Conservation (phyloP, 2,888 invertebrate species). For the Neocrepidodera transversa region DNA sequence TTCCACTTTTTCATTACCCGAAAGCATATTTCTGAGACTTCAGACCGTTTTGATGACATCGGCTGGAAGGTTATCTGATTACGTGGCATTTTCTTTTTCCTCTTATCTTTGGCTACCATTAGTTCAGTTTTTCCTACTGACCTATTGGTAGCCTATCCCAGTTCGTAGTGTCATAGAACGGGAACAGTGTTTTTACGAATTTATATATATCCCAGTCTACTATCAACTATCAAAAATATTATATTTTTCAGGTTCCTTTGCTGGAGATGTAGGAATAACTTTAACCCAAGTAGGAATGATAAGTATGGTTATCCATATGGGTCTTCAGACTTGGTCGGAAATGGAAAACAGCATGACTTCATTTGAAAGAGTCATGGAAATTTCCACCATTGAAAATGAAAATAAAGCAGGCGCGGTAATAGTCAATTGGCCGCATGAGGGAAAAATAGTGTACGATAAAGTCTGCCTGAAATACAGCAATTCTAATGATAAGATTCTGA, state of each 20-base stretch:
- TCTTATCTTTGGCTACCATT: too few species aligned
- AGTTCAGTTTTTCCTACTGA: too few species aligned
- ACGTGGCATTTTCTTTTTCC: too few species aligned
- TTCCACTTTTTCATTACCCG: too few species aligned
- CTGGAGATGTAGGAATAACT: constrained; percentile 61
- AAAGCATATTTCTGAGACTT: too few species aligned
- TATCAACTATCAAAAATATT: too few species aligned
- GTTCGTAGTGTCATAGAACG: too few species aligned
- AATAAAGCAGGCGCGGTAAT: constrained; percentile 60
- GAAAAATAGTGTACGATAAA: constrained; percentile 67
- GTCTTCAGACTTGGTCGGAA: constrained; percentile 84
- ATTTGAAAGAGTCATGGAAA: constrained; percentile 77
- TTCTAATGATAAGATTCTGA: constrained; percentile 71
- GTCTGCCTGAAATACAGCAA: constrained; percentile 76
- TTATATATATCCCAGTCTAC: too few species aligned
- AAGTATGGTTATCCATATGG: constrained; percentile 71
- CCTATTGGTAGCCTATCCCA: too few species aligned
- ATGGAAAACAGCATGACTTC: constrained; percentile 81
- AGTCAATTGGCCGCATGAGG: constrained; percentile 75
- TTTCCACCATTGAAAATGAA: constrained; percentile 61
- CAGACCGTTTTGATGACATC: too few species aligned
- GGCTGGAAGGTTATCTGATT: too few species aligned
- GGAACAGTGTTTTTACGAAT: too few species aligned
- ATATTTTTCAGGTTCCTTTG: constrained; percentile 56
- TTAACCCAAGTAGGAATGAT: constrained; percentile 63